phyloP scores from a whole-genome alignment of 2,888 invertebrate genomes.

The Drosophila meridiana region DNA sequence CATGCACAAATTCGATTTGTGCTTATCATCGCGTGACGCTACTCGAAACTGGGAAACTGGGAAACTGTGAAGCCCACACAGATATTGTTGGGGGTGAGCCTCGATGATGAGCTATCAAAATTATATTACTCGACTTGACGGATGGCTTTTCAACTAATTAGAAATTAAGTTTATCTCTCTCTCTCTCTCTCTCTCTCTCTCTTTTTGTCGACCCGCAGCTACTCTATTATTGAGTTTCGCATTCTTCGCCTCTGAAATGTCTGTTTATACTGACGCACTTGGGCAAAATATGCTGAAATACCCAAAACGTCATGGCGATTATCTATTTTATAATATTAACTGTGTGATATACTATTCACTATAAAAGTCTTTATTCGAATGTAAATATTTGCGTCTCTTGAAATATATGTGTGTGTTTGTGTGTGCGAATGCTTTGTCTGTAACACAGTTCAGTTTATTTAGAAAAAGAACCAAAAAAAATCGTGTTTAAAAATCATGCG shows the following conservation, averaged over 20 bases:
- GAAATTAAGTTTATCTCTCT: conserved; percentile 33
- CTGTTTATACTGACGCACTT: conserved; percentile 34
- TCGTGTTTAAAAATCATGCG: conserved; percentile 33
- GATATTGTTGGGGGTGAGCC: conserved; percentile 41
- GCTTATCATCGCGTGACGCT: conserved; percentile 75
- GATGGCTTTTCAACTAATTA: conserved; percentile 61
- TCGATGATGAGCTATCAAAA: conserved; percentile 59
- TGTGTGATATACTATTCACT: conserved; percentile 11
- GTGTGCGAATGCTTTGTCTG: not conserved
- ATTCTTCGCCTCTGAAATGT: not conserved
- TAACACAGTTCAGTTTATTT: conserved; percentile 49
- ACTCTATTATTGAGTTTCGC: conserved; percentile 16
- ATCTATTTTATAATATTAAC: conserved; percentile 13
- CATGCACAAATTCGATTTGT: conserved; percentile 74
- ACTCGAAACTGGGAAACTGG: conserved; percentile 12
- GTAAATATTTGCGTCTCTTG: conserved; percentile 34
- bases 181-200: not conserved
- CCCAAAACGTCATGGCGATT: conserved; percentile 11
- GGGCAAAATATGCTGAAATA: conserved; percentile 16
- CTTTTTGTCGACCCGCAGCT: conserved; percentile 33
- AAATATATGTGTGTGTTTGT: conserved; percentile 4
- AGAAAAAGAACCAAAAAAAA: conserved; percentile 13
- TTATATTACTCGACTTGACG: conserved; percentile 53
- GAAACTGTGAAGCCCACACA: conserved; percentile 4
- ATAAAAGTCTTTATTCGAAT: conserved; percentile 6